Evolutionary conservation across 2,797 vertebrate species (phyloP).

Genomic region (Acanthopagrus latus): DNA sequence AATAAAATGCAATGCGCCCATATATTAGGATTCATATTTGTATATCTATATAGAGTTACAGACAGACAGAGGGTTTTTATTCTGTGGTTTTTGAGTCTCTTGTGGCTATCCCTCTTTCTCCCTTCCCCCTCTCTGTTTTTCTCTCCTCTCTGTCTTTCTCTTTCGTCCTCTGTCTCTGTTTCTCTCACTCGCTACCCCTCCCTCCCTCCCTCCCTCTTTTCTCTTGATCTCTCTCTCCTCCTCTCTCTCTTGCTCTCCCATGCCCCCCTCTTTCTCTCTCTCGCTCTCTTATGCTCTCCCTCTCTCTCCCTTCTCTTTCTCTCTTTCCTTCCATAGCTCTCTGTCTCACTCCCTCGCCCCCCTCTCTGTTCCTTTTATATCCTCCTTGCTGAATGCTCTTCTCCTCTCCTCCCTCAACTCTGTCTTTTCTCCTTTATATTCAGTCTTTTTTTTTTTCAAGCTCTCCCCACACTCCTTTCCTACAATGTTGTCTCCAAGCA

Average conservation of each 20-base stretch:
- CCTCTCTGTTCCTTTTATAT: slow-evolving; percentile 88
- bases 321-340: slow-evolving; percentile 83
- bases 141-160: slow-evolving; percentile 84
- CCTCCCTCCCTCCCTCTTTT: slow-evolving; percentile 72
- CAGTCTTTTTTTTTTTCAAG: slow-evolving; percentile 83
- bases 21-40: slow-evolving; percentile 84
- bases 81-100: slow-evolving; percentile 88
- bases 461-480: slow-evolving; percentile 84
- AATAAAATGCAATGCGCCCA: slow-evolving; percentile 76
- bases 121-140: slow-evolving; percentile 84
- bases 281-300: slow-evolving; percentile 69
- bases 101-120: slow-evolving; percentile 85
- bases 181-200: slow-evolving; percentile 81
- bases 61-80: slow-evolving; percentile 84
- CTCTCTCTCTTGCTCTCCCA: slow-evolving; percentile 77
- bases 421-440: slow-evolving; percentile 87
- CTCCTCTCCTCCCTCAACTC: slow-evolving; percentile 88
- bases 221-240: slow-evolving; percentile 76
- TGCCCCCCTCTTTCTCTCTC: slow-evolving; percentile 74
- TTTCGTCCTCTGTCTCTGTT: slow-evolving; percentile 85
- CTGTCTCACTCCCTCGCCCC: slow-evolving; percentile 81
- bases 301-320: slow-evolving; percentile 74
- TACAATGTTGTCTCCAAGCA: slow-evolving; percentile 84
- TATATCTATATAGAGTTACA: slow-evolving; percentile 84
- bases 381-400: slow-evolving; percentile 89